A percentile compares a stretch with the other conserved stretches of the same genome.
These are phyloP conservation scores for Agonopterix alstromeriana DNA, from an alignment of 2,888 invertebrate species.

Conservation along the genomic window DNA sequence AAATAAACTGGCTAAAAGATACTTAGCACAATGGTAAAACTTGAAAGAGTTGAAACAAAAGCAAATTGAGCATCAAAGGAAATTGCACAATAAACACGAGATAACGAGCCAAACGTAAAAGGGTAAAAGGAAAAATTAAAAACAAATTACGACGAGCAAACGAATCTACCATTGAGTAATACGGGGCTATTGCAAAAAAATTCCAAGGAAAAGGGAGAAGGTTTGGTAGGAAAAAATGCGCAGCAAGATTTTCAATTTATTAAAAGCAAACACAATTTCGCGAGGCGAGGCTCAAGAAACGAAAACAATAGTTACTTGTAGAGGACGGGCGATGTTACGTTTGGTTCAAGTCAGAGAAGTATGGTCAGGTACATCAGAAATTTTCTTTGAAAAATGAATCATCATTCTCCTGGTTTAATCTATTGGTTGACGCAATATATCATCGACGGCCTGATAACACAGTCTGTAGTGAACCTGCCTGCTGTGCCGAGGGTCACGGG, in stretches of 20 bases:
- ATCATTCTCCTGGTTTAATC: too few relatives aligned
- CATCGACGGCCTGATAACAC: too few relatives aligned
- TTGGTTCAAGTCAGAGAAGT: neutral
- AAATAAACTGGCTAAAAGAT: neutral
- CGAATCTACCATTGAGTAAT: slow-evolving; percentile 25
- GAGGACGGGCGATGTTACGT: neutral
- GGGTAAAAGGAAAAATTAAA: slow-evolving; percentile 34
- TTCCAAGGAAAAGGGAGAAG: slow-evolving; percentile 12
- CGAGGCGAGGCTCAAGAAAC: slow-evolving; percentile 24
- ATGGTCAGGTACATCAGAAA: too few relatives aligned
- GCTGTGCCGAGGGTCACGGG: too few relatives aligned
- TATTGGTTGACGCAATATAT: too few relatives aligned
- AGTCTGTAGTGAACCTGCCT: too few relatives aligned
- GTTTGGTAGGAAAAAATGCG: slow-evolving; percentile 18
- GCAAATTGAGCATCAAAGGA: slow-evolving; percentile 26
- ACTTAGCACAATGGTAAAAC: neutral
- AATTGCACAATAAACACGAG: slow-evolving; percentile 25
- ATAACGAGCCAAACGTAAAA: slow-evolving; percentile 15
- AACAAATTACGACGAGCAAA: slow-evolving; percentile 32
- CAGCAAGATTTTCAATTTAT: slow-evolving; percentile 56
- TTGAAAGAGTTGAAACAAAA: slow-evolving; percentile 12
- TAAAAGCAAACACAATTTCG: slow-evolving; percentile 50
- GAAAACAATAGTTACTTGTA: slow-evolving; percentile 30
- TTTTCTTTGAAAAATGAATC: too few relatives aligned
- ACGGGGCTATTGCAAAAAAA: slow-evolving; percentile 18